Evolutionary conservation across 2,888 invertebrate species (phyloP), one percentile per base, ranked within the genome.

Genomic region (Hybos culiciformis): DNA sequence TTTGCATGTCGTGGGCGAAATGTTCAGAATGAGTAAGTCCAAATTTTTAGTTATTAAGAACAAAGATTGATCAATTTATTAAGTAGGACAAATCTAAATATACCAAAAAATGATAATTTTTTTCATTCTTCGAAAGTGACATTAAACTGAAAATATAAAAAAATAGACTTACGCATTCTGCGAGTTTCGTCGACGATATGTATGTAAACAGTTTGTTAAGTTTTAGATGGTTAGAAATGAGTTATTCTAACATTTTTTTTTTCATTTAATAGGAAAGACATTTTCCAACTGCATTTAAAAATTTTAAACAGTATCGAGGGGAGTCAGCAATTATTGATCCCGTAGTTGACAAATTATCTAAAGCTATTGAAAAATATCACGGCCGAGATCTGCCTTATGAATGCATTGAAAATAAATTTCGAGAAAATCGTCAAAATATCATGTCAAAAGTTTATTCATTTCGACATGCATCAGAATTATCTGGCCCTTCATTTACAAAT

Each of bases 331-430:
- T 70, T 57, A 54, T 70, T 65, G 61, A 65, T 55, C 57, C 60
- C 6, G 59, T 68, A 17, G 69, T 77, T 46, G 75, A 72, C 41
- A 72, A 72, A 46, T 58, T 70, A 46, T 74, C 78, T 39, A 74
- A 76, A 61, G 80, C 80, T 52, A 77, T 86, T 54, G 83, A 85
- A 62, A 74, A 76, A 58, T 77, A 76, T 56, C 80, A 77, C 60
- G 86, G 86, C 2, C 74, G 83, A 37, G 66, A 81, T 55, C 70
- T 69, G 42, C 81, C 85, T 2, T 72, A 78, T 51, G 71, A 77
- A 53, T 76, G 83, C 49, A 77, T 79, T 42, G 75, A 76, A 52
- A 74, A 73, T 48, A 71, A 75, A 20, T 85, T 76, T 57, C 75
- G 77, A 32, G 70, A 68, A 47, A 75, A 80, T 51, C 77, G 76